phyloP scores from a whole-genome alignment of 1,140 invertebrate species.

The Sitobion miscanthi region DNA sequence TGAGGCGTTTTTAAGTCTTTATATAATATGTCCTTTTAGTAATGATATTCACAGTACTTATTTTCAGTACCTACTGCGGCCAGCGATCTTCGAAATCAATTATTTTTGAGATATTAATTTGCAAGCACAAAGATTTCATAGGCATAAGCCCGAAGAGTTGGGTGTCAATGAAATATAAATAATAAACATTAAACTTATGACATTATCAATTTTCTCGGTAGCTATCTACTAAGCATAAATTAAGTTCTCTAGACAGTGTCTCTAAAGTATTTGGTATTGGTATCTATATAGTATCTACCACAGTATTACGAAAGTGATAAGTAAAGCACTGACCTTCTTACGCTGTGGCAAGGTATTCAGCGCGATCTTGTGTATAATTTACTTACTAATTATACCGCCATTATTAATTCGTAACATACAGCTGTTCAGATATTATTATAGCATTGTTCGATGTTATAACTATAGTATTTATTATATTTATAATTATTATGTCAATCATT shows the following conservation, averaged over 20 bases:
- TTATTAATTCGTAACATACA: neutral
- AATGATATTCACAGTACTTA: neutral
- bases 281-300: too few species aligned
- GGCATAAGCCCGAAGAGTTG: too few species aligned
- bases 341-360: neutral
- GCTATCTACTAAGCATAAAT: neutral
- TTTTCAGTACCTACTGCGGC: neutral
- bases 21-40: neutral
- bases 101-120: neutral
- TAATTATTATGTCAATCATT: too few species aligned
- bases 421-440: too few species aligned
- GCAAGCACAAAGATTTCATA: neutral
- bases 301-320: too few species aligned
- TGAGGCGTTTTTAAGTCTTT: neutral
- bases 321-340: neutral
- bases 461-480: too few species aligned
- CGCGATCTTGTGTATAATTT: neutral
- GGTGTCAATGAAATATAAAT: neutral
- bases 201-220: neutral
- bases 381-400: neutral
- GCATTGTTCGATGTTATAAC: too few species aligned
- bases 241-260: too few species aligned
- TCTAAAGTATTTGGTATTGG: too few species aligned
- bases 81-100: neutral
- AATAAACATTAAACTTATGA: neutral